Evolutionary conservation across 2,888 invertebrate species (phyloP), one percentile per base, ranked within the genome.

Genomic region (Agriopis marginaria): DNA sequence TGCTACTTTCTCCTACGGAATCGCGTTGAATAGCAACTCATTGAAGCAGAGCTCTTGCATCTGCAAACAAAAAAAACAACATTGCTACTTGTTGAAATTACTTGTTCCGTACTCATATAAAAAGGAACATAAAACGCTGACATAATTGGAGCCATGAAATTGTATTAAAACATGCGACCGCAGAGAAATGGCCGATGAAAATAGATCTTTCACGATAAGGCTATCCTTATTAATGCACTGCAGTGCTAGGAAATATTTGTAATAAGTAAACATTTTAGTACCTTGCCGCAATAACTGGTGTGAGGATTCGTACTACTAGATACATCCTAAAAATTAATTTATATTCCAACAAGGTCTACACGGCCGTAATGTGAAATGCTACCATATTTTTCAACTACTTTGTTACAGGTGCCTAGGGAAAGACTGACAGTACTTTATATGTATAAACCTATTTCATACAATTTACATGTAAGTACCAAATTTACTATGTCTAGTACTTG

Each of bases 141-240:
- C 63, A 64, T 68, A 68, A 68, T 68, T 68, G 63, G 59, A 64
- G 70, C 71, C 17, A 55, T 72, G 67, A 77, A 79, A 79, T 77
- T 75, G 75, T 75, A 74, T 71, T 72, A 69, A 73, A 79, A 70
- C 77, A 73, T 72, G 73, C 75, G 70, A 71, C 70, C 60, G 53
- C 55, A 53, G 63, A 55, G 50, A 55, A 63, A 68, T 60, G 11
- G 60, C 59, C 11, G 53, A 54, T 68, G 55, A 56, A 69, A 56
- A 61, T 66, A 44, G 60, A 61, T 67, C 56, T 67, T 64, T 54
- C 53, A 53, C 59, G 62, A 69, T 69, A 69, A 69, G 54, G n/a
- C 40, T 42, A 45, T 58, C 61, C 63, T 63, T 66, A 50, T 56
- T 62, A 50, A 56, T 56, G 55, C 56, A 56, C 32, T 61, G 61